Evolutionary conservation across 2,797 vertebrate genomes (phyloP).

Genomic region (Dipus sagitta): DNA sequence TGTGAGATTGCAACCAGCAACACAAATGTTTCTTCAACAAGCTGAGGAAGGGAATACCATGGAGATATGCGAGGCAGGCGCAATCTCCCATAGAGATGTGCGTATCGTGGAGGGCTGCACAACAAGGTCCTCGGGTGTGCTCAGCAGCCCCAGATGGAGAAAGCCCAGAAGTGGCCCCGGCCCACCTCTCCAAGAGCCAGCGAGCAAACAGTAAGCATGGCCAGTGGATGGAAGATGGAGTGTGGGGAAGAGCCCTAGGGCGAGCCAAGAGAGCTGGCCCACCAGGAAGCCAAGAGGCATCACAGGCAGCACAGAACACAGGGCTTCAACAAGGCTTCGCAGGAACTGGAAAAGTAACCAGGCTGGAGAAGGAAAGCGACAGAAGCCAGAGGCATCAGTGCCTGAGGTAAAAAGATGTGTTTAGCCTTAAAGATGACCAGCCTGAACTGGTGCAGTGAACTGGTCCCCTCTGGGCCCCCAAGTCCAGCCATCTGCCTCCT

Average conservation of each 20-base stretch:
- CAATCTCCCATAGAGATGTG: not conserved
- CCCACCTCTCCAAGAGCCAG: not conserved
- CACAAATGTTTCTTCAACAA: not conserved
- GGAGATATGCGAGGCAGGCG: too few species aligned
- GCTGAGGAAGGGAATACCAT: not conserved
- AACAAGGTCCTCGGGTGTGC: not conserved
- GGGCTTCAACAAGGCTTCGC: fast-evolving
- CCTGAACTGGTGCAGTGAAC: fast-evolving
- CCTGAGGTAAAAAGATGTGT: fast-evolving
- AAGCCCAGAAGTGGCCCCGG: not conserved
- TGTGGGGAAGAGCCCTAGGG: not conserved
- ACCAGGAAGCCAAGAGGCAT: not conserved
- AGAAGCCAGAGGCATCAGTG: fast-evolving
- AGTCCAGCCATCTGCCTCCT: not conserved
- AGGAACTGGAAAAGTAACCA: not conserved
- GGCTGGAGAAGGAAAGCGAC: not conserved
- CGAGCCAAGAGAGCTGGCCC: not conserved
- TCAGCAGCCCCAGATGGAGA: not conserved
- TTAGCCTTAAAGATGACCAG: not conserved
- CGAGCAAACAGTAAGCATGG: fast-evolving
- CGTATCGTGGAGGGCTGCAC: not conserved
- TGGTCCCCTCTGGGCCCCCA: not conserved
- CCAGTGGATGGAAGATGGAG: not conserved
- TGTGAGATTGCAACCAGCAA: not conserved
- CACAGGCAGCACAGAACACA: fast-evolving